These are phyloP conservation scores for Oxyura jamaicensis DNA, from an alignment of 2,113 vertebrate genomes.

Conservation along the genomic window DNA sequence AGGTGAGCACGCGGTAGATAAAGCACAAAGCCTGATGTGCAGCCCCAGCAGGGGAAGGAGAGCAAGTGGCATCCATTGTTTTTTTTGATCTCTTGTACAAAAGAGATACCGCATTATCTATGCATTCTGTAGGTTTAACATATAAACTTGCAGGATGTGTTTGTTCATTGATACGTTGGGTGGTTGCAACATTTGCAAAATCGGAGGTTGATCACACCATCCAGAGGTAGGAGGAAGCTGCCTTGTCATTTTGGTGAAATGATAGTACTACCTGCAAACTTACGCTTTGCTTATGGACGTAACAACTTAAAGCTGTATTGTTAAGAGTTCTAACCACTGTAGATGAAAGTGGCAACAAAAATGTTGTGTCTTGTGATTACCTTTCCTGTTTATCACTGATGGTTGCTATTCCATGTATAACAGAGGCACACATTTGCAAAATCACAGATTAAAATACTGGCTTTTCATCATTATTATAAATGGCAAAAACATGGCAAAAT, in stretches of 20 bases:
- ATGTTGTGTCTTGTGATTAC: accelerated
- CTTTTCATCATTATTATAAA: background rate
- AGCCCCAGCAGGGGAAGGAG: background rate
- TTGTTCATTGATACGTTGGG: accelerated
- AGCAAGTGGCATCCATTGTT: background rate
- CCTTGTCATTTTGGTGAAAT: background rate
- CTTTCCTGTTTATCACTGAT: background rate
- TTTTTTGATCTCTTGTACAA: background rate
- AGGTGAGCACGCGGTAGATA: slow-evolving; percentile 69
- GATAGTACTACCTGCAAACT: background rate
- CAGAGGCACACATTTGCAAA: background rate
- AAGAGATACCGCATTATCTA: background rate
- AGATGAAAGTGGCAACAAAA: background rate
- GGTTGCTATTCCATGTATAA: background rate
- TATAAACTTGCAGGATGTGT: background rate
- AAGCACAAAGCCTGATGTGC: background rate
- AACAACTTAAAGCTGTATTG: background rate
- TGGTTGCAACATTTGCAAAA: background rate
- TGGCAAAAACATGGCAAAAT: background rate
- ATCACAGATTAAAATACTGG: background rate
- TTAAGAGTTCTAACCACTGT: background rate
- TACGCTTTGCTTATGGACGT: background rate
- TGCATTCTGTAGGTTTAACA: accelerated
- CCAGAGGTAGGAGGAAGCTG: background rate
- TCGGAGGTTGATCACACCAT: background rate